phyloP scores from a whole-genome alignment of 2,797 vertebrate species.

The Garrulus glandarius region DNA sequence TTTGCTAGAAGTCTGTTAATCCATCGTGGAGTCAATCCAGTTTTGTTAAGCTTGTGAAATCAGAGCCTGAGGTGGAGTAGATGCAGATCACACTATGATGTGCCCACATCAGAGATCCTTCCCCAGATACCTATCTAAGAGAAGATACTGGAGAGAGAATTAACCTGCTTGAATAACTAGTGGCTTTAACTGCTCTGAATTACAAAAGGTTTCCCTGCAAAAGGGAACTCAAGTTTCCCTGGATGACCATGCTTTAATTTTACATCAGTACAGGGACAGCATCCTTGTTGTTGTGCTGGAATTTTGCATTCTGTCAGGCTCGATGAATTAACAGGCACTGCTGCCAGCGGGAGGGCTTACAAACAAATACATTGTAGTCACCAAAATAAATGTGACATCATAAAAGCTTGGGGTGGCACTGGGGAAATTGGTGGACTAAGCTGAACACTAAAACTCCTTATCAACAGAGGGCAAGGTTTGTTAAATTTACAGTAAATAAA shows the following conservation, averaged over 20 bases:
- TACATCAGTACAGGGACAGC: not conserved
- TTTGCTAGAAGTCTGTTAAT: conserved; percentile 28
- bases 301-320: not conserved
- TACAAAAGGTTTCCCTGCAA: not conserved
- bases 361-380: not conserved
- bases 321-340: not conserved
- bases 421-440: not conserved
- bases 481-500: not conserved
- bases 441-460: conserved; percentile 17
- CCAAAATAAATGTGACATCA: not conserved
- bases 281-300: not conserved
- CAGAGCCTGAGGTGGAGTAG: not conserved
- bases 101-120: conserved; percentile 43
- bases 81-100: not conserved
- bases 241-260: conserved; percentile 12
- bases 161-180: not conserved
- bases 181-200: not conserved
- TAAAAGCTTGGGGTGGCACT: not conserved
- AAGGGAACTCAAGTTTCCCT: not conserved
- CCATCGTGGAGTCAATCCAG: not conserved
- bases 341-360: not conserved
- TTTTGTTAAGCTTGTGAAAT: conserved; percentile 22
- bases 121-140: not conserved
- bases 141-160: not conserved
- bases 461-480: conserved; percentile 35